phyloP scores from a whole-genome alignment of 2,113 vertebrate species.

The Fulica atra region DNA sequence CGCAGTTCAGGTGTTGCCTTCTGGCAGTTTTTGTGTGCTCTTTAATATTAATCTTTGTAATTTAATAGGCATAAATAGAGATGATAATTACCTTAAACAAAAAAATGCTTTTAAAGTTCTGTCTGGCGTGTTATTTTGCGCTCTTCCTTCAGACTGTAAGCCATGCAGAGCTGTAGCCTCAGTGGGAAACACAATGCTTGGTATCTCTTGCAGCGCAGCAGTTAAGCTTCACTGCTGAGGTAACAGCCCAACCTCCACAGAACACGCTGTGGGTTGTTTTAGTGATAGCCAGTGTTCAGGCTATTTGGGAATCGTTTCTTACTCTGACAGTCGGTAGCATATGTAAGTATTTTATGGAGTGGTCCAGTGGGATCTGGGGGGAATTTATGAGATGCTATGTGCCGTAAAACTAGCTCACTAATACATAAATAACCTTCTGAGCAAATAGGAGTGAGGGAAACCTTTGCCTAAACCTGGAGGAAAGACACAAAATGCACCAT shows the following conservation, averaged over 20 bases:
- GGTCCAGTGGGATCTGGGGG: background rate
- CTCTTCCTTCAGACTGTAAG: constrained; percentile 14
- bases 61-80: constrained; percentile 71
- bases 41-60: constrained; percentile 68
- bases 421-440: background rate
- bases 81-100: constrained; percentile 67
- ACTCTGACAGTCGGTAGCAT: background rate
- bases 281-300: background rate
- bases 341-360: background rate
- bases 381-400: background rate
- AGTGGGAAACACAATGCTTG: background rate
- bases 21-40: constrained; percentile 61
- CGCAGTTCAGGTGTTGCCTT: constrained; percentile 66
- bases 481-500: background rate
- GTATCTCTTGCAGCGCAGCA: background rate
- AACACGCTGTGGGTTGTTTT: background rate
- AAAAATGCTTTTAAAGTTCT: constrained; percentile 63
- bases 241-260: background rate
- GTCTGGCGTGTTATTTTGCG: constrained; percentile 34
- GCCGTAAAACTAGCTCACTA: background rate
- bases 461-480: background rate
- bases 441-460: background rate
- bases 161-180: background rate
- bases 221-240: background rate
- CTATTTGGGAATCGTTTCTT: background rate